Evolutionary conservation across 2,113 vertebrate species (phyloP).

Genomic region (Bucco capensis): DNA sequence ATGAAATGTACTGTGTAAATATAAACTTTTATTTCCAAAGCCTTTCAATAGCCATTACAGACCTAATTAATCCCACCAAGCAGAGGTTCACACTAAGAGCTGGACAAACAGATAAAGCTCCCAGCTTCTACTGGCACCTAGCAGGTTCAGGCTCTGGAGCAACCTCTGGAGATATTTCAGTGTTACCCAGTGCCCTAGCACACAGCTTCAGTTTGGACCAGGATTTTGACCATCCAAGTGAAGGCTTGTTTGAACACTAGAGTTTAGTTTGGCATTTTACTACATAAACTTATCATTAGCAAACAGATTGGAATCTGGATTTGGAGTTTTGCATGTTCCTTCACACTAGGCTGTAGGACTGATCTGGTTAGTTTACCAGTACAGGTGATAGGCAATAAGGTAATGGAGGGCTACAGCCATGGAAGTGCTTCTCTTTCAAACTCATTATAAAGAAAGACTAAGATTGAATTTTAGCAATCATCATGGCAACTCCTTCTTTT

Average conservation of each 20-base stretch:
- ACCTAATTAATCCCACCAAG: neutral
- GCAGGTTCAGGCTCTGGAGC: neutral
- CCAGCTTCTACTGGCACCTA: neutral
- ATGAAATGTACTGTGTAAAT: constrained; percentile 27
- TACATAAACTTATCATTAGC: neutral
- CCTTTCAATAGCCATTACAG: neutral
- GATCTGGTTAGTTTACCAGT: neutral
- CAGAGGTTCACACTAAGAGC: neutral
- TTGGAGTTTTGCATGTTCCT: neutral
- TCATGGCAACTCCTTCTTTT: neutral
- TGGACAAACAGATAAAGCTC: neutral
- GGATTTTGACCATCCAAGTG: neutral
- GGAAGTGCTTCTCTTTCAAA: neutral
- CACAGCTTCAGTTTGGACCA: neutral
- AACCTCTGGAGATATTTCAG: neutral
- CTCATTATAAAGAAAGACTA: neutral
- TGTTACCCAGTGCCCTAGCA: neutral
- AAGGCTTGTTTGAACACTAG: neutral
- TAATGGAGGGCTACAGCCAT: neutral
- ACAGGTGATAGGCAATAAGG: neutral
- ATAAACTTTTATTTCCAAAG: neutral
- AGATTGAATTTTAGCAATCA: neutral
- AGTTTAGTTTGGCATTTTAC: neutral
- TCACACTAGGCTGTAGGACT: neutral
- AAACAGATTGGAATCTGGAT: neutral